Percentiles rank a stretch among this genome's conserved stretches.
Conservation (phyloP, 2,888 invertebrate species). For the Chironomus riparius region DNA sequence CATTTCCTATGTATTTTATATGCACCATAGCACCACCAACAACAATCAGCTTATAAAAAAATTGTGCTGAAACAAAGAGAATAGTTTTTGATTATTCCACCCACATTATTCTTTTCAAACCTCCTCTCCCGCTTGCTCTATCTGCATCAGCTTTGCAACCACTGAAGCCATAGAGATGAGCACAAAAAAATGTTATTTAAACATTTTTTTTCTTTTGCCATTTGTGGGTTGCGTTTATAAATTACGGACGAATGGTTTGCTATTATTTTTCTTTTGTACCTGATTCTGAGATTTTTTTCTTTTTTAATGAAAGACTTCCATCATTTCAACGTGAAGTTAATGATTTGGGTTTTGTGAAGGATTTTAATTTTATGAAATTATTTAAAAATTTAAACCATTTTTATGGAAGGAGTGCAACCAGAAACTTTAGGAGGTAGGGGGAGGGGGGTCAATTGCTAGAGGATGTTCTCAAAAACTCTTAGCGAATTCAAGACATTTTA, state of each 20-base stretch:
- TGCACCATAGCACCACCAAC: neutral
- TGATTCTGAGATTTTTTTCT: too few species aligned
- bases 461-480: too few species aligned
- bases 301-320: too few species aligned
- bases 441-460: too few species aligned
- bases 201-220: neutral
- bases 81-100: conserved; percentile 7
- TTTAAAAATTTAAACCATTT: too few species aligned
- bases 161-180: neutral
- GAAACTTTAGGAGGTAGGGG: too few species aligned
- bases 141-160: neutral
- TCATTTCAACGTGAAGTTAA: too few species aligned
- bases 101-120: neutral
- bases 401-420: too few species aligned
- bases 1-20: neutral
- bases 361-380: too few species aligned
- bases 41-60: neutral
- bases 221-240: neutral
- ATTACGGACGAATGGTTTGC: neutral
- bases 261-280: neutral
- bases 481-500: too few species aligned
- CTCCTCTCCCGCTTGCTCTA: neutral
- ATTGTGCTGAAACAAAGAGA: neutral
- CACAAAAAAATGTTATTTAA: neutral
- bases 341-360: too few species aligned